Percentiles rank a stretch among this genome's conserved stretches.
phyloP scores from a whole-genome alignment of 2,797 vertebrate genomes.

The Ctenopoma multispine region DNA sequence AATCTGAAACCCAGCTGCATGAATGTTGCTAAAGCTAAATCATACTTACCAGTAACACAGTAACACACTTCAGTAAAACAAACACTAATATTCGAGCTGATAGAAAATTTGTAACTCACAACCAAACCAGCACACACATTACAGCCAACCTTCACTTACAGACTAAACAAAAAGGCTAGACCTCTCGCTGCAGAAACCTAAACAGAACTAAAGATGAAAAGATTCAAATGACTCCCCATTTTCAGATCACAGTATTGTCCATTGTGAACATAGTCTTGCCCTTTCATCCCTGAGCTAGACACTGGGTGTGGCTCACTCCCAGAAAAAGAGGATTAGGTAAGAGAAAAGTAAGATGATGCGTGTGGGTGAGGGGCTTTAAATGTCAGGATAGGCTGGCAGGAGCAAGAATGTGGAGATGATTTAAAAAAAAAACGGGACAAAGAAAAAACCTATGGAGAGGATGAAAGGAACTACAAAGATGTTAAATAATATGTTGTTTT shows the following conservation, averaged over 20 bases:
- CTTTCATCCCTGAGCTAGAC: constrained; percentile 46
- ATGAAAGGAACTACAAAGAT: constrained; percentile 11
- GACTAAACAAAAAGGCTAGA: constrained; percentile 69
- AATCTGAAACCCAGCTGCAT: neutral
- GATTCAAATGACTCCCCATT: constrained; percentile 47
- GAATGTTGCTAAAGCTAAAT: constrained; percentile 1
- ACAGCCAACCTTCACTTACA: constrained; percentile 72
- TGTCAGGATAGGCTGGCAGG: constrained; percentile 9
- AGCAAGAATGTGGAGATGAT: constrained; percentile 10
- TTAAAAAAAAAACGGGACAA: neutral
- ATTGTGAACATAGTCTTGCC: constrained; percentile 26
- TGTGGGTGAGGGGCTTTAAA: constrained; percentile 25
- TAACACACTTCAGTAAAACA: constrained; percentile 27
- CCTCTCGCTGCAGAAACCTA: constrained; percentile 79
- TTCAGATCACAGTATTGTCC: constrained; percentile 20
- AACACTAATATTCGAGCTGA: constrained; percentile 35
- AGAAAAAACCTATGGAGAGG: neutral
- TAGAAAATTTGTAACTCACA: constrained; percentile 29
- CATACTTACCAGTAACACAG: constrained; percentile 40
- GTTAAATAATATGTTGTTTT: constrained; percentile 17
- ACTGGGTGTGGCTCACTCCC: constrained; percentile 36
- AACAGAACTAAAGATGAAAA: constrained; percentile 77
- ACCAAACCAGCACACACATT: constrained; percentile 45
- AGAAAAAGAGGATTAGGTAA: constrained; percentile 44
- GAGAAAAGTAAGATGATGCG: constrained; percentile 56